phyloP scores from a whole-genome alignment of 2,113 vertebrate species.

The Otolemur garnettii region DNA sequence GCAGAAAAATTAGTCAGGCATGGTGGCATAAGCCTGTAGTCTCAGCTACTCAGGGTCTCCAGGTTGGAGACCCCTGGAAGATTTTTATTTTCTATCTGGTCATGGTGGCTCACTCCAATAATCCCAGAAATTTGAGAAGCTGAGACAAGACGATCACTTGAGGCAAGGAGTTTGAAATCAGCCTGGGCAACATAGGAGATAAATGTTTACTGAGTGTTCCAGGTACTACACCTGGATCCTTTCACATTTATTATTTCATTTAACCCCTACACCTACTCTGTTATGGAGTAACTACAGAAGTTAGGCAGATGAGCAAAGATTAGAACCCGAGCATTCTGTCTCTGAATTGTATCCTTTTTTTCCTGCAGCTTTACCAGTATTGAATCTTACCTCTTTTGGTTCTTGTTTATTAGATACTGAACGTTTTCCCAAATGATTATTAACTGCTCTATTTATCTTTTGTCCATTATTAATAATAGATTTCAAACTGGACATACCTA shows the following conservation, averaged over 20 bases:
- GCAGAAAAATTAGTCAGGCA: no score
- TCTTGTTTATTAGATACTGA: slow-evolving; percentile 32
- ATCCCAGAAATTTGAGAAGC: no score
- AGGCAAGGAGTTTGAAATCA: no score
- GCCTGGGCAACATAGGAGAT: neutral
- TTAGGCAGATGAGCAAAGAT: neutral
- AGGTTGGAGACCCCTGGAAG: no score
- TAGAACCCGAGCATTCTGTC: neutral
- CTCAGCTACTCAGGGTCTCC: no score
- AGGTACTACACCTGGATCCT: neutral
- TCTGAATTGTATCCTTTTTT: slow-evolving; percentile 12
- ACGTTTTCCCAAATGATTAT: neutral
- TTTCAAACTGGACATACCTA: slow-evolving; percentile 60
- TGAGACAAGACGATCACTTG: no score
- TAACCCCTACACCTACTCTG: neutral
- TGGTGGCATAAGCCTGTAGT: no score
- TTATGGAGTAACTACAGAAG: neutral
- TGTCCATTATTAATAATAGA: slow-evolving; percentile 23
- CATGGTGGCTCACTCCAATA: no score
- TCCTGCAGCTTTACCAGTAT: neutral
- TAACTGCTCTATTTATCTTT: slow-evolving; percentile 47
- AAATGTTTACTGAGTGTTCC: neutral
- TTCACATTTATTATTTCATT: neutral
- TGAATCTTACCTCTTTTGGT: slow-evolving; percentile 48
- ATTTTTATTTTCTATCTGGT: no score